Base-by-base conservation (phyloP, 2,888 invertebrate species). In the Orchesellides sinensis region DNA sequence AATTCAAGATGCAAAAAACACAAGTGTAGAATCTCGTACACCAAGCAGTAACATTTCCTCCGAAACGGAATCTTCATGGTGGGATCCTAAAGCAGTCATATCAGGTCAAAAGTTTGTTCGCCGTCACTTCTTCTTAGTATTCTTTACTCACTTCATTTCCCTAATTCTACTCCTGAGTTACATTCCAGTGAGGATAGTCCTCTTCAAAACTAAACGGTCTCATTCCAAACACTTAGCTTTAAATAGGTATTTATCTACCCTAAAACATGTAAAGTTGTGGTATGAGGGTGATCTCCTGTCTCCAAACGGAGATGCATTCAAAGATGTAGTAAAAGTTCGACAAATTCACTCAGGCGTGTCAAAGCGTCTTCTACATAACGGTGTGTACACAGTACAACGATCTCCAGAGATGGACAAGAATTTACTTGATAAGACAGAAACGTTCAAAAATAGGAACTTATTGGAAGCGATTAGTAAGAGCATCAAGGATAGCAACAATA, bases 191-290 rank as follows among this genome's bases (percentile, higher is more conserved):
- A 90, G 95, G 4, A 91, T 92, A 0, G 92, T 96, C 29, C 91
- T 97, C 6, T 91, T 93, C 2, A 93, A 93, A 87, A 95, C 96
- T 0, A 92, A 93, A 27, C 93, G 93, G 89, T 95, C 96, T 27
- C 92, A 92, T 68, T 93, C 93, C 0, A 90, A 92, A 0, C 90
- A 91, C 63, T 92, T 93, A 0, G 94, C 96, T 0, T 95, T 95
- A 90, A 92, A 92, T 83, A 92, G 97, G 88, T 97, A 97, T 89
- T 90, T 95, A 8, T 93, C 94, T 5, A 97, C 97, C 0, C 91
- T 95, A 52, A 91, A 94, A 2, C 96, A 97, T 89, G 93, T 94
- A 79, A 90, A 93, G 17, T 90, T 93, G 2, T 98, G 97, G 97
- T 96, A 96, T 89, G 92, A 93, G 79, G 90, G 93, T 32, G 93